Percentiles rank a stretch among this genome's conserved stretches.
phyloP scores from a whole-genome alignment of 2,797 vertebrate species.

The Falco biarmicus region DNA sequence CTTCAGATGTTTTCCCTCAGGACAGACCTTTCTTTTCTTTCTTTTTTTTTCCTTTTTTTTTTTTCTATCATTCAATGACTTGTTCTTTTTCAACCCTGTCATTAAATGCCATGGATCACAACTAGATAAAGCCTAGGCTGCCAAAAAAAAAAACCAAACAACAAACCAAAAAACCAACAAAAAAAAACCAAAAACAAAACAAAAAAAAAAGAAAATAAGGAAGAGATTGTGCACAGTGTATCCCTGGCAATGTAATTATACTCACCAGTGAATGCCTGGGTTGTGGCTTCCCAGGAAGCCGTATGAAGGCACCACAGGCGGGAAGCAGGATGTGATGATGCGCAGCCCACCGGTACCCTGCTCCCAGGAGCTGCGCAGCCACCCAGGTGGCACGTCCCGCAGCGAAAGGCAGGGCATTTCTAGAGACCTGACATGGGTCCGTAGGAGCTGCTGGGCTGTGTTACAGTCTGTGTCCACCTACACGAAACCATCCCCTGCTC shows the following conservation, averaged over 20 bases:
- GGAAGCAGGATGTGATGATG: neutral
- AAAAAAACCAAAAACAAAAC: no score
- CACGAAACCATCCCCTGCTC: neutral
- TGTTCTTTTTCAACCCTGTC: neutral
- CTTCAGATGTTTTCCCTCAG: neutral
- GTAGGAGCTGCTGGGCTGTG: neutral
- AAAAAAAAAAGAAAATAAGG: neutral
- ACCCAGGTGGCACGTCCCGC: neutral
- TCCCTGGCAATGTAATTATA: neutral
- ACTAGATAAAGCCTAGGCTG: neutral
- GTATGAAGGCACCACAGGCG: neutral
- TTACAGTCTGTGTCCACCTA: neutral
- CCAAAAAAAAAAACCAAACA: neutral
- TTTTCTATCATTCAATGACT: neutral
- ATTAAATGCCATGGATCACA: neutral
- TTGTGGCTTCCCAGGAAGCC: neutral
- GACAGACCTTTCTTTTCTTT: neutral
- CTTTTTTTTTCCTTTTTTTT: neutral
- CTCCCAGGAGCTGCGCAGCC: neutral
- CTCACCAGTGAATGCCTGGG: neutral
- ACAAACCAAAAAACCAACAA: neutral
- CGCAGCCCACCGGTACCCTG: accelerated
- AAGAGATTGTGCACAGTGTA: neutral
- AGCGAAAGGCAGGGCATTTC: neutral
- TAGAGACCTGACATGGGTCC: no score